Percentiles rank a stretch among this genome's conserved stretches.
Conservation (phyloP, 2,888 invertebrate species). For the Corythucha ciliata region DNA sequence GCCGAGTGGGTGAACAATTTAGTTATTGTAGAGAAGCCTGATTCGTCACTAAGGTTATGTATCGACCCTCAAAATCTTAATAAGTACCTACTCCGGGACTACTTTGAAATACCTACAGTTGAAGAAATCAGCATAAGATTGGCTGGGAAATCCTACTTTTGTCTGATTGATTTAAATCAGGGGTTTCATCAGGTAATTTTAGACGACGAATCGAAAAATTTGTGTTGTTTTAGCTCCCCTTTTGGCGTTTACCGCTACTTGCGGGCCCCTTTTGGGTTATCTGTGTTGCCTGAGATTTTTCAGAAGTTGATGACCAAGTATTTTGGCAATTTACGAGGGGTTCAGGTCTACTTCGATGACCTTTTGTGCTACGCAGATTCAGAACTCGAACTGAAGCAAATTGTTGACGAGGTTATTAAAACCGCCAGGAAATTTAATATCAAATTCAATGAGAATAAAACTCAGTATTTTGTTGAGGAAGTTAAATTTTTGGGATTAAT, state of each 20-base stretch:
- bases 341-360: conserved; percentile 36
- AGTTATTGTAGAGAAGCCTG: too few species aligned
- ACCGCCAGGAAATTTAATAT: too few species aligned
- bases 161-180: too few species aligned
- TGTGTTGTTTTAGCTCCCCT: neutral
- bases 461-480: too few species aligned
- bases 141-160: conserved; percentile 13
- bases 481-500: too few species aligned
- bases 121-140: conserved; percentile 12
- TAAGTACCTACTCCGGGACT: conserved; percentile 23
- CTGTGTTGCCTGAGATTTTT: conserved; percentile 29
- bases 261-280: neutral
- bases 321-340: conserved; percentile 29
- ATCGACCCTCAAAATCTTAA: conserved; percentile 27
- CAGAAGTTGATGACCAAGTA: conserved; percentile 26
- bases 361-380: conserved; percentile 34
- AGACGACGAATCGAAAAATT: neutral
- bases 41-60: conserved; percentile 35
- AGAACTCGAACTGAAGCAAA: too few species aligned
- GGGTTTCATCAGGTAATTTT: conserved; percentile 15
- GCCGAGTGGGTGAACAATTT: too few species aligned
- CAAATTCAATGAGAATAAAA: too few species aligned
- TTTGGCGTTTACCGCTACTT: conserved; percentile 1
- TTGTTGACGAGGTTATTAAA: too few species aligned
- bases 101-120: conserved; percentile 18